Percentiles rank a stretch among this genome's conserved stretches.
These are phyloP conservation scores for Plutella xylostella DNA, from an alignment of 2,888 invertebrate genomes.

Conservation along the genomic window DNA sequence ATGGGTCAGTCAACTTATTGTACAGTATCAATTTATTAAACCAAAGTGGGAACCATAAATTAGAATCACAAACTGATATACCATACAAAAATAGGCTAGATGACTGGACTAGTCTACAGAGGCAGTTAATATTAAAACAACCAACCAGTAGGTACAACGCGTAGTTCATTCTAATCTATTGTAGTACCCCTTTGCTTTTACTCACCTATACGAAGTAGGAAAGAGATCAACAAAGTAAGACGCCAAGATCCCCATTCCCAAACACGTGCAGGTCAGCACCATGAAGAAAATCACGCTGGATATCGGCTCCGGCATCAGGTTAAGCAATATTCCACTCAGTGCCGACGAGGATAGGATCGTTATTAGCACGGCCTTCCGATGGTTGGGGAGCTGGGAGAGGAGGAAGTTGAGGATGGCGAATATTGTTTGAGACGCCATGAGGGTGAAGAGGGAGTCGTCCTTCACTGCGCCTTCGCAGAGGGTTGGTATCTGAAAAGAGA, in stretches of 20 bases:
- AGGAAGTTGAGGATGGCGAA: constrained; percentile 73
- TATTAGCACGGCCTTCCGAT: constrained; percentile 63
- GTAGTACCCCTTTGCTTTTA: too few species aligned
- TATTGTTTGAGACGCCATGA: constrained; percentile 73
- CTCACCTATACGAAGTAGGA: constrained; percentile 54
- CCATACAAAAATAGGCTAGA: too few species aligned
- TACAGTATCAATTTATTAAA: too few species aligned
- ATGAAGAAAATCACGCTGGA: constrained; percentile 52
- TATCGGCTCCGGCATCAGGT: constrained; percentile 48
- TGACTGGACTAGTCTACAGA: too few species aligned
- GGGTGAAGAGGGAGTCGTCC: constrained; percentile 70
- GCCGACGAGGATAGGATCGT: constrained; percentile 62
- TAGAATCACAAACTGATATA: too few species aligned
- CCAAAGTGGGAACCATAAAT: too few species aligned
- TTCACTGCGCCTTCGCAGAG: constrained; percentile 67
- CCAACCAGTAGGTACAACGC: too few species aligned
- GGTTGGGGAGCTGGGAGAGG: constrained; percentile 62
- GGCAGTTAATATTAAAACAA: too few species aligned
- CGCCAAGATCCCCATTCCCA: constrained; percentile 56
- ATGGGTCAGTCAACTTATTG: too few species aligned
- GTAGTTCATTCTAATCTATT: too few species aligned
- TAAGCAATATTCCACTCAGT: constrained; percentile 55
- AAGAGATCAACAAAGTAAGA: constrained; percentile 58
- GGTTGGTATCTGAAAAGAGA: constrained; percentile 37
- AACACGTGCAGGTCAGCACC: constrained; percentile 50